These are phyloP conservation scores for Anguilla anguilla DNA, from an alignment of 2,797 vertebrate species.

Conservation along the genomic window DNA sequence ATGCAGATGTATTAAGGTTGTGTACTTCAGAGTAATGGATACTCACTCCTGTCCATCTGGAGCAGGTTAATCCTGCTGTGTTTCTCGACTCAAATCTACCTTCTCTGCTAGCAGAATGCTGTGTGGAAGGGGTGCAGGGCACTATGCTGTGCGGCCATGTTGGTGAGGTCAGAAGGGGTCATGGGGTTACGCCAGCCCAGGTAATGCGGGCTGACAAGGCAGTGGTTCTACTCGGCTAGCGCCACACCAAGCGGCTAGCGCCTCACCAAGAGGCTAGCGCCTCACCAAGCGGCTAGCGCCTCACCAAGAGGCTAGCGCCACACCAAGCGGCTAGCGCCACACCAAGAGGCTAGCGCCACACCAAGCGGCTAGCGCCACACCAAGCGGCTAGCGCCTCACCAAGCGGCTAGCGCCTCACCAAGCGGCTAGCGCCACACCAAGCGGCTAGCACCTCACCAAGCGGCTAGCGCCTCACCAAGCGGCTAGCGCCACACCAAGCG, in stretches of 20 bases:
- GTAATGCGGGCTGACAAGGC: not conserved
- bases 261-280: too few species aligned
- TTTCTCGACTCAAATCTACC: not conserved
- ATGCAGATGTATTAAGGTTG: not conserved
- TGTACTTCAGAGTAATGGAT: slow-evolving; percentile 56
- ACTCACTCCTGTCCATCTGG: slow-evolving; percentile 57
- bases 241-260: too few species aligned
- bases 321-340: too few species aligned
- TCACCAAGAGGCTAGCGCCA: too few species aligned
- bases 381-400: too few species aligned
- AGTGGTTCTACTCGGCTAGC: not conserved
- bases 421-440: not conserved
- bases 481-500: not conserved
- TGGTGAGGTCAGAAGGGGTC: not conserved
- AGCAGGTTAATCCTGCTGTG: slow-evolving; percentile 46
- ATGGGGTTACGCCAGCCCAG: not conserved
- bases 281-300: too few species aligned
- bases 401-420: too few species aligned
- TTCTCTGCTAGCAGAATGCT: not conserved
- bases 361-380: too few species aligned
- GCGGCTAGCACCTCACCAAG: too few species aligned
- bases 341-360: too few species aligned
- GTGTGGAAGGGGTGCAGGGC: not conserved
- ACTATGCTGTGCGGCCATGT: not conserved
- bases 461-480: too few species aligned